phyloP scores from a whole-genome alignment of 2,797 vertebrate species.

The Acestrorhynchus altus region DNA sequence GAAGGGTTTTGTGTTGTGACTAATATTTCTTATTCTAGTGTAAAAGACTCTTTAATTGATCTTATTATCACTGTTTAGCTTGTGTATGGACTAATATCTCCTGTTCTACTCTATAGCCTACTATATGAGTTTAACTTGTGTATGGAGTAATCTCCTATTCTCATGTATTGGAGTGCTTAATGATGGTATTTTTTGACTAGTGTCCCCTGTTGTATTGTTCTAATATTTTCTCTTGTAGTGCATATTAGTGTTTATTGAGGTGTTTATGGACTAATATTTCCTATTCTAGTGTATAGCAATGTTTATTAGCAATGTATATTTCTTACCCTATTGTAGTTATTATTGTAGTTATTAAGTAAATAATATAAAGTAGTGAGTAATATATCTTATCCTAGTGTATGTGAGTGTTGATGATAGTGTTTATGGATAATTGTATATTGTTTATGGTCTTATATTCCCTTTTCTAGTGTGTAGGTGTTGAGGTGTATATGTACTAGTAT shows the following conservation, averaged over 20 bases:
- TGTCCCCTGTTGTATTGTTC: neutral
- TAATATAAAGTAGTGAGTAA: too few relatives aligned
- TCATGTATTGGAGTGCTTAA: neutral
- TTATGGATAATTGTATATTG: neutral
- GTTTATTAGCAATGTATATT: neutral
- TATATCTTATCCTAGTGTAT: neutral
- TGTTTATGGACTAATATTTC: neutral
- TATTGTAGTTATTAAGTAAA: neutral
- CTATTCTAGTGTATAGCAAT: neutral
- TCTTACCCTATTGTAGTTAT: neutral
- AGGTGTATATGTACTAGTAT: neutral
- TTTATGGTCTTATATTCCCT: neutral
- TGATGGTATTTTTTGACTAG: neutral
- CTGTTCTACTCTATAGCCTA: too few relatives aligned
- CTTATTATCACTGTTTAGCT: too few relatives aligned
- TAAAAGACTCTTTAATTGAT: too few relatives aligned
- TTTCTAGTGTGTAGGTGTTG: neutral
- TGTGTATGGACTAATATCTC: too few relatives aligned
- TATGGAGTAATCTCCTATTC: neutral
- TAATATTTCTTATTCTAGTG: too few relatives aligned
- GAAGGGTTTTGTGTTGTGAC: too few relatives aligned
- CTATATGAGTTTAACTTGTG: too few relatives aligned
- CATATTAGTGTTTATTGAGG: neutral
- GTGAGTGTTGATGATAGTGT: neutral
- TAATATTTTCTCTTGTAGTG: neutral